Conservation (phyloP, 2,113 vertebrate species). For the Oryzias celebensis region DNA sequence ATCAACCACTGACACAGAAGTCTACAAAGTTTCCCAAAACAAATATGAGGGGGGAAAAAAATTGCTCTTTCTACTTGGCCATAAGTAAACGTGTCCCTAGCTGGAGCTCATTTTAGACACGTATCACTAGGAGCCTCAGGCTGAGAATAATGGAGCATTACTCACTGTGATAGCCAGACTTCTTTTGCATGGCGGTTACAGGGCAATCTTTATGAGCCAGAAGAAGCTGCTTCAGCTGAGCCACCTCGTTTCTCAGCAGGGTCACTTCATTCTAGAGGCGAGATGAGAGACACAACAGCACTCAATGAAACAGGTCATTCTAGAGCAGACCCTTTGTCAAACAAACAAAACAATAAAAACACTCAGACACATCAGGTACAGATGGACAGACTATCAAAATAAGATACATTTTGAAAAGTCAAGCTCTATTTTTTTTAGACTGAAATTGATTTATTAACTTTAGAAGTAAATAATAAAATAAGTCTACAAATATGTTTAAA, state of each 20-base stretch:
- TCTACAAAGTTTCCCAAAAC: slow-evolving; percentile 47
- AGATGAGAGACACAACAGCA: slow-evolving; percentile 73
- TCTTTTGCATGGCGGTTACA: slow-evolving; percentile 99
- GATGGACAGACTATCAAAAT: slow-evolving; percentile 1
- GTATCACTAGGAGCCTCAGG: slow-evolving; percentile 81
- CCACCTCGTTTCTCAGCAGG: slow-evolving; percentile 99
- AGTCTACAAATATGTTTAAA: too few relatives aligned
- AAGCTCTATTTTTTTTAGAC: too few relatives aligned
- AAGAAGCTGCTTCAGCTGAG: slow-evolving; percentile 99
- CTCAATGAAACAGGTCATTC: slow-evolving; percentile 37
- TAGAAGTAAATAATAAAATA: too few relatives aligned
- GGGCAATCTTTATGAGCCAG: slow-evolving; percentile 99
- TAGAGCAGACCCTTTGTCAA: slow-evolving; percentile 2
- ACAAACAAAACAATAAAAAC: slow-evolving; percentile 1
- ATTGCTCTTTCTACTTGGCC: slow-evolving; percentile 38
- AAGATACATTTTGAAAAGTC: background rate
- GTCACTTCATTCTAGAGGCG: slow-evolving; percentile 94
- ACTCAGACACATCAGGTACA: slow-evolving; percentile 6
- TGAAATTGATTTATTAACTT: too few relatives aligned
- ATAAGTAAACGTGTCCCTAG: slow-evolving; percentile 61
- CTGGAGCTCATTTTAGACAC: slow-evolving; percentile 75
- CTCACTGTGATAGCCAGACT: slow-evolving; percentile 99
- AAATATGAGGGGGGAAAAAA: background rate
- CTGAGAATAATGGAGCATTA: slow-evolving; percentile 90
- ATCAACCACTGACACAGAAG: slow-evolving; percentile 41